These are phyloP conservation scores for Abramis brama DNA, from an alignment of 2,113 vertebrate genomes.

Conservation along the genomic window DNA sequence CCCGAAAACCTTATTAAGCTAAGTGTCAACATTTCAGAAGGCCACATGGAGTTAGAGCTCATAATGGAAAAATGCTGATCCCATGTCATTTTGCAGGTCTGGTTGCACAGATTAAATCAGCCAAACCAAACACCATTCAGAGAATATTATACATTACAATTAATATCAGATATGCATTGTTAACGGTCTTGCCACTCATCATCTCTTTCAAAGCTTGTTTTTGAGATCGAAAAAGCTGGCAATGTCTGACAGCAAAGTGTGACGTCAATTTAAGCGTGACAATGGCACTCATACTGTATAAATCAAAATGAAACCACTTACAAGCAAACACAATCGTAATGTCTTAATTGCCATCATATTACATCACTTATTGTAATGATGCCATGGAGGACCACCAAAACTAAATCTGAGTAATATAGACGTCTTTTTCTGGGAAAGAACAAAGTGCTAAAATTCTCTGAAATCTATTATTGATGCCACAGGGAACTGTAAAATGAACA, in stretches of 20 bases:
- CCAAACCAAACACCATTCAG: not conserved
- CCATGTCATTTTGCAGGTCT: not conserved
- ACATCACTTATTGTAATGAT: not conserved
- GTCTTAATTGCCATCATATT: not conserved
- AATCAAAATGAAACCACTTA: not conserved
- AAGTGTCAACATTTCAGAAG: slow-evolving; percentile 36
- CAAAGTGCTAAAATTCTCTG: not conserved
- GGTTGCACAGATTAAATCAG: not conserved
- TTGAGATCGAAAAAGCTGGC: not conserved
- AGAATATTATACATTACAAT: not conserved
- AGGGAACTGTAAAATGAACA: slow-evolving; percentile 25
- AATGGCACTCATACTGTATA: not conserved
- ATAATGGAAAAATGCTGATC: not conserved
- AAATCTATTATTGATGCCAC: slow-evolving; percentile 17
- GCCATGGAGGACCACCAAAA: not conserved
- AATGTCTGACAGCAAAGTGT: not conserved
- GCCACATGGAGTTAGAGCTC: not conserved
- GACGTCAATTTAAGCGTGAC: not conserved
- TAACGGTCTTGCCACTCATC: not conserved
- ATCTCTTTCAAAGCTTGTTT: not conserved
- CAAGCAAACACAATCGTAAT: not conserved
- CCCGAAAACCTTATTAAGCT: slow-evolving; percentile 25
- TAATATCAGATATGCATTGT: not conserved
- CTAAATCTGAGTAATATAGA: not conserved
- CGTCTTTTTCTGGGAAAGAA: not conserved